Evolutionary conservation across 2,888 invertebrate species (phyloP).

Genomic region (Lordiphosa fenestrarum): DNA sequence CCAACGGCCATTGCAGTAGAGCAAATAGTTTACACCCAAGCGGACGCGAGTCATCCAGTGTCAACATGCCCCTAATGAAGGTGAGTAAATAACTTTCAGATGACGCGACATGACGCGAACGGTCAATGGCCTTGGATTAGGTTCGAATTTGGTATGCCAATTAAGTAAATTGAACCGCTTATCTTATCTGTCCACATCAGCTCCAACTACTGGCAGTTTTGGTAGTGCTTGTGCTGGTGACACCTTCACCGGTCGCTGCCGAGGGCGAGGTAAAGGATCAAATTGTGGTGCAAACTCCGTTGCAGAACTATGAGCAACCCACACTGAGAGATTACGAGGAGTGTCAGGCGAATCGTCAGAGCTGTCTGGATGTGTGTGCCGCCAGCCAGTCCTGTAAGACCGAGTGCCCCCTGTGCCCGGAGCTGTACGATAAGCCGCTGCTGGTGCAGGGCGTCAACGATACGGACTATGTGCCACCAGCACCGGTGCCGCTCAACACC

Average conservation of each 20-base stretch:
- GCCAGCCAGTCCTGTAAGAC: constrained; percentile 35
- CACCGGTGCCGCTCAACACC: constrained; percentile 52
- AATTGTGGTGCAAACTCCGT: constrained; percentile 68
- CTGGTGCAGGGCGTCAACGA: constrained; percentile 76
- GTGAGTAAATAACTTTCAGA: constrained; percentile 23
- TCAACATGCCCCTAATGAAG: constrained; percentile 26
- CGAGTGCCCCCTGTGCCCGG: constrained; percentile 72
- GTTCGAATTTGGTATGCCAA: constrained; percentile 9
- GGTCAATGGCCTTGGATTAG: constrained; percentile 6
- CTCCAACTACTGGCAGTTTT: not conserved
- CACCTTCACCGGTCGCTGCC: not conserved
- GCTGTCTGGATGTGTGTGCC: constrained; percentile 53
- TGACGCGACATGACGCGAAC: not conserved
- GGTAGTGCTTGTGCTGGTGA: constrained; percentile 14
- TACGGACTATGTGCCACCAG: constrained; percentile 48
- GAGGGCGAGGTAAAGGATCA: constrained; percentile 31
- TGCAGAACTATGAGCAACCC: constrained; percentile 71
- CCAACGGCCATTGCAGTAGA: constrained; percentile 22
- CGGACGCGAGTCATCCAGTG: constrained; percentile 13
- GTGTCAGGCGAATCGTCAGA: constrained; percentile 58
- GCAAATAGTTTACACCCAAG: constrained; percentile 9
- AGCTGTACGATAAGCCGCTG: constrained; percentile 62
- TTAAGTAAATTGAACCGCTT: constrained; percentile 9
- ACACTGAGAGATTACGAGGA: constrained; percentile 68
- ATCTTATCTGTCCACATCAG: constrained; percentile 9